A percentile compares a stretch with the other conserved stretches of the same genome.
Conservation (phyloP, 2,888 invertebrate genomes). For the Morpho achilles region DNA sequence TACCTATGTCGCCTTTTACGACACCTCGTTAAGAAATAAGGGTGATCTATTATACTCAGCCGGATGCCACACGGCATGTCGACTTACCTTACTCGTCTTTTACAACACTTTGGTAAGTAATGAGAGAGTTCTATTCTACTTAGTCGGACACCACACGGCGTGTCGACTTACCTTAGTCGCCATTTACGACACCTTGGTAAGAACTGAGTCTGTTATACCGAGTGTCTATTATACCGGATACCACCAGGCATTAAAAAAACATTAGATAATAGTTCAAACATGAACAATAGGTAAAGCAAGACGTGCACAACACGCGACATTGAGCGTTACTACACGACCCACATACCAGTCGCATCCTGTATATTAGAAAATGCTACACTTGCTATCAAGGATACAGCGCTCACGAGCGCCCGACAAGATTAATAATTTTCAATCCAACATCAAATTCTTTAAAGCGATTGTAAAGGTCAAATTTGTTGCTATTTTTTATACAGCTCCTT, state of each 20-base stretch:
- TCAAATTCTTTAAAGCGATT: constrained; percentile 31
- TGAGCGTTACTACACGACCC: constrained; percentile 57
- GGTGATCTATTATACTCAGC: too few species aligned
- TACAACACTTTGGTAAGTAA: too few species aligned
- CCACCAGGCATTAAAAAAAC: background rate
- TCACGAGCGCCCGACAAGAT: constrained; percentile 36
- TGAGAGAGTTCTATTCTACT: too few species aligned
- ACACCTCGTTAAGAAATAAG: too few species aligned
- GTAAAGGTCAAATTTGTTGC: constrained; percentile 25
- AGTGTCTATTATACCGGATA: background rate
- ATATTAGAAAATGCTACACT: constrained; percentile 43
- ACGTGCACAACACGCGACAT: constrained; percentile 40
- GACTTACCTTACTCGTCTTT: too few species aligned
- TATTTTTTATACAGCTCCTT: constrained; percentile 18
- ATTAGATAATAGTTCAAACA: constrained; percentile 1
- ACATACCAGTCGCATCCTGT: constrained; percentile 53
- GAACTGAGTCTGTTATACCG: too few species aligned
- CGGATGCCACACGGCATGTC: too few species aligned
- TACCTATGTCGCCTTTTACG: too few species aligned
- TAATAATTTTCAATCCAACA: constrained; percentile 19
- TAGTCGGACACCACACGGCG: too few species aligned
- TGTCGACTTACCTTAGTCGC: too few species aligned
- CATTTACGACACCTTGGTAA: too few species aligned
- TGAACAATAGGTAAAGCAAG: constrained; percentile 10
- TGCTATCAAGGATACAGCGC: constrained; percentile 45